phyloP scores from a whole-genome alignment of 2,888 invertebrate species.

The Calameuta pallipes region DNA sequence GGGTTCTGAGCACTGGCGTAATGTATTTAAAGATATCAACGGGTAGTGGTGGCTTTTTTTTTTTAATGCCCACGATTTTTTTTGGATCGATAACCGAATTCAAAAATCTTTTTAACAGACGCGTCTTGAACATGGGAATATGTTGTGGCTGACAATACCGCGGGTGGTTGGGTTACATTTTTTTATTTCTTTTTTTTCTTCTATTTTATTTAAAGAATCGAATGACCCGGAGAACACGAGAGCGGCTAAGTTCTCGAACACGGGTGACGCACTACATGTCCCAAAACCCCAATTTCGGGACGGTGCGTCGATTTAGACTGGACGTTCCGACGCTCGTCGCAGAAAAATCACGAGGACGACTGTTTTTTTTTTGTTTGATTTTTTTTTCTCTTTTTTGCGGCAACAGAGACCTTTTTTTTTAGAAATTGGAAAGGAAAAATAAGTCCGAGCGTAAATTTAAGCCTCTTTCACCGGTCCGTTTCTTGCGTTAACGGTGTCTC shows the following conservation, averaged over 20 bases:
- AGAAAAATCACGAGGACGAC: background rate
- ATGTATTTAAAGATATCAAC: background rate
- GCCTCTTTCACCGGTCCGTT: background rate
- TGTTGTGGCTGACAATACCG: background rate
- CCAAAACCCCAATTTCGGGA: slow-evolving; percentile 32
- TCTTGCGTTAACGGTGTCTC: background rate
- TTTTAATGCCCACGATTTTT: too few relatives aligned
- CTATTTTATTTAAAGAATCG: slow-evolving; percentile 18
- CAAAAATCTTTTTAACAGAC: background rate
- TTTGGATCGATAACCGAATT: background rate
- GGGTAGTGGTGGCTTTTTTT: too few relatives aligned
- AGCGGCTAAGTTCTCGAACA: background rate
- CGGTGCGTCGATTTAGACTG: background rate
- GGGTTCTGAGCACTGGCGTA: background rate
- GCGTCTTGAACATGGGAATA: too few relatives aligned
- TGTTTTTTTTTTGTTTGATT: background rate
- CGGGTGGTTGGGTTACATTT: background rate
- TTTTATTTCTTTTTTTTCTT: background rate
- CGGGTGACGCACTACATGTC: slow-evolving; percentile 16
- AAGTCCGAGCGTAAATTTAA: background rate
- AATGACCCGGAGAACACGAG: slow-evolving; percentile 24
- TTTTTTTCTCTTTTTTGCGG: slow-evolving; percentile 9
- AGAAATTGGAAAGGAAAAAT: background rate
- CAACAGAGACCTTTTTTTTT: background rate
- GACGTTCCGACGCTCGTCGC: background rate